phyloP scores from a whole-genome alignment of 2,888 invertebrate genomes.

The Drosophila trichaetosa region DNA sequence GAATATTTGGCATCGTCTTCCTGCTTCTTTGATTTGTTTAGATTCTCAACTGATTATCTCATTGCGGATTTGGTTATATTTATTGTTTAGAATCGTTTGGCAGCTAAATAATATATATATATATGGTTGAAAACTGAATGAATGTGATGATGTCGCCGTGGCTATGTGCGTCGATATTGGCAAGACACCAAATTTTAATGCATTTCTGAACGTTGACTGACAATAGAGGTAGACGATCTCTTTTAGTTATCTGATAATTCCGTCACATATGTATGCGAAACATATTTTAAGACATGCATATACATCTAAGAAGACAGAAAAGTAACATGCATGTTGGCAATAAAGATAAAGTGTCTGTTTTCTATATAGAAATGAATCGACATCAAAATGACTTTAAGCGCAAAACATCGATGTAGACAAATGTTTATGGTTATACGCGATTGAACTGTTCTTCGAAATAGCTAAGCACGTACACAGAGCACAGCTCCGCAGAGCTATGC shows the following conservation, averaged over 20 bases:
- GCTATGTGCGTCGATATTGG: constrained; percentile 38
- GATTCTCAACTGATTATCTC: constrained; percentile 5
- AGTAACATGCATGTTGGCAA: not conserved
- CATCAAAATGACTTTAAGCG: constrained; percentile 17
- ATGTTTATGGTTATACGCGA: constrained; percentile 45
- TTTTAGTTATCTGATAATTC: not conserved
- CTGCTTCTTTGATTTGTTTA: constrained; percentile 25
- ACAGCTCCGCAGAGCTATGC: constrained; percentile 12
- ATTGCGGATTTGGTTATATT: constrained; percentile 3
- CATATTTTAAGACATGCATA: not conserved
- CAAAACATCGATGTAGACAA: constrained; percentile 5
- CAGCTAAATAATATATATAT: constrained; percentile 15
- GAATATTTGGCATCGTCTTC: constrained; percentile 31
- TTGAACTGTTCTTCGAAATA: constrained; percentile 47
- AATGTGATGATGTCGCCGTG: constrained; percentile 39
- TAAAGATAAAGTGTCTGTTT: constrained; percentile 1
- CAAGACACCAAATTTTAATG: constrained; percentile 46
- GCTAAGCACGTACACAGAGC: constrained; percentile 17
- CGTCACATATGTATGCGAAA: not conserved
- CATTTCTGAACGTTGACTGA: constrained; percentile 19
- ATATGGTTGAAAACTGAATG: constrained; percentile 48
- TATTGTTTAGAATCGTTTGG: constrained; percentile 29
- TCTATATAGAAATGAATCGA: constrained; percentile 7
- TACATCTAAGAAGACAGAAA: constrained; percentile 4
- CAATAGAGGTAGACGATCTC: constrained; percentile 18